A percentile compares a stretch with the other conserved stretches of the same genome.
phyloP scores from a whole-genome alignment of 2,888 invertebrate genomes.

The Linnaemya vulpina region DNA sequence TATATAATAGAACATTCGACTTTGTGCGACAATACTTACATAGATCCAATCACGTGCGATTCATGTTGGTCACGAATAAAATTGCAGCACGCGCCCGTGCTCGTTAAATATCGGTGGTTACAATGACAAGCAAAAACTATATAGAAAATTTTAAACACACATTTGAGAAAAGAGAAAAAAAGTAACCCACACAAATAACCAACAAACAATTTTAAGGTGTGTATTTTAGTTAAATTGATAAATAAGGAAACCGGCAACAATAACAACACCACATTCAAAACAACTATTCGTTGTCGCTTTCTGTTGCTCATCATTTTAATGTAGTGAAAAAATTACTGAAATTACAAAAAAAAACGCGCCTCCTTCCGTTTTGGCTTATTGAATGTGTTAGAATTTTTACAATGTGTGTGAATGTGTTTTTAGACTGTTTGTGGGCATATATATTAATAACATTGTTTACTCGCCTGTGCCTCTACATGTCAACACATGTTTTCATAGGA shows the following conservation, averaged over 20 bases:
- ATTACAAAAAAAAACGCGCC: slow-evolving; percentile 37
- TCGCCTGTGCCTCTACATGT: slow-evolving; percentile 60
- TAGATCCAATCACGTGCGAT: not conserved
- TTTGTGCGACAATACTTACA: too few species aligned
- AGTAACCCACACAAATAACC: slow-evolving; percentile 24
- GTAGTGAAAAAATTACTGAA: slow-evolving; percentile 38
- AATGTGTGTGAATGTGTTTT: not conserved
- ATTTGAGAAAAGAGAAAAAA: not conserved
- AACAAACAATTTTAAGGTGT: slow-evolving; percentile 66
- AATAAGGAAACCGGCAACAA: slow-evolving; percentile 27
- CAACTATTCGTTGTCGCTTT: slow-evolving; percentile 20
- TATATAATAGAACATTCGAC: too few species aligned
- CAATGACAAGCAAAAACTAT: slow-evolving; percentile 37
- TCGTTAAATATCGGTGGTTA: slow-evolving; percentile 18
- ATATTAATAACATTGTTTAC: slow-evolving; percentile 36
- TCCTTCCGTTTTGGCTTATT: slow-evolving; percentile 41
- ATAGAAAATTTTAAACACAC: slow-evolving; percentile 14
- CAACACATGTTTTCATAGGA: slow-evolving; percentile 39
- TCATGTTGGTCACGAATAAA: not conserved
- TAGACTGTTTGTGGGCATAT: slow-evolving; percentile 38
- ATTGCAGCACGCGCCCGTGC: not conserved
- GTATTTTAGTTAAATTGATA: slow-evolving; percentile 48
- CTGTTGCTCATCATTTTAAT: slow-evolving; percentile 53
- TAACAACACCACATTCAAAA: not conserved
- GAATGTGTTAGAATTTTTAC: not conserved